Evolutionary conservation across 2,888 invertebrate species (phyloP).

Genomic region (Tipula unca): DNA sequence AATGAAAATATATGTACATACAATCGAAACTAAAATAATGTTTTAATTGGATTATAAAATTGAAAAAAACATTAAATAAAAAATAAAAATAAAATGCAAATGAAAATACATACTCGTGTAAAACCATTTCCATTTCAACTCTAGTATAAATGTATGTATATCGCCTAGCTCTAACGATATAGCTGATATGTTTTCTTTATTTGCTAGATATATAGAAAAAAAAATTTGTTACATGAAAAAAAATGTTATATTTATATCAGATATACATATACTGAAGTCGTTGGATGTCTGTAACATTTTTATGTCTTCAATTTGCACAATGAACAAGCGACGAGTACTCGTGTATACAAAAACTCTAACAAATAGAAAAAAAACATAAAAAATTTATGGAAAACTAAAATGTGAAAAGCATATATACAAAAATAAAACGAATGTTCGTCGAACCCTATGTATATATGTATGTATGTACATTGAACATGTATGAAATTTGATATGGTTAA

Average conservation of each 20-base stretch:
- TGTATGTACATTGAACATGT: too few relatives aligned
- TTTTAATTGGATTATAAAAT: not conserved
- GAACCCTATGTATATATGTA: not conserved
- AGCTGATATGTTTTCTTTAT: too few relatives aligned
- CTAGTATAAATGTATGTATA: not conserved
- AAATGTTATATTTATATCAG: not conserved
- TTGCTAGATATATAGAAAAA: too few relatives aligned
- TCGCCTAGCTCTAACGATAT: too few relatives aligned
- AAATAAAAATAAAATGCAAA: not conserved
- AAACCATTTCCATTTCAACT: not conserved
- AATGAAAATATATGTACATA: not conserved
- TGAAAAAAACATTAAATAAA: not conserved
- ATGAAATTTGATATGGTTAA: not conserved
- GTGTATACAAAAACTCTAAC: not conserved
- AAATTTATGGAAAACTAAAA: not conserved
- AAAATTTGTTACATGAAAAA: too few relatives aligned
- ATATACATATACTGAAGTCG: not conserved
- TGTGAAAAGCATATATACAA: not conserved
- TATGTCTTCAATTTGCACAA: not conserved
- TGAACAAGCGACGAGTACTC: not conserved
- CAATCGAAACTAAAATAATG: not conserved
- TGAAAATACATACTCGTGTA: not conserved
- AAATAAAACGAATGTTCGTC: not conserved
- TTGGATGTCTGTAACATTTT: not conserved
- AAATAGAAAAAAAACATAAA: not conserved